Base-by-base conservation (phyloP, 2,113 vertebrate species). In the Podocnemis expansa region DNA sequence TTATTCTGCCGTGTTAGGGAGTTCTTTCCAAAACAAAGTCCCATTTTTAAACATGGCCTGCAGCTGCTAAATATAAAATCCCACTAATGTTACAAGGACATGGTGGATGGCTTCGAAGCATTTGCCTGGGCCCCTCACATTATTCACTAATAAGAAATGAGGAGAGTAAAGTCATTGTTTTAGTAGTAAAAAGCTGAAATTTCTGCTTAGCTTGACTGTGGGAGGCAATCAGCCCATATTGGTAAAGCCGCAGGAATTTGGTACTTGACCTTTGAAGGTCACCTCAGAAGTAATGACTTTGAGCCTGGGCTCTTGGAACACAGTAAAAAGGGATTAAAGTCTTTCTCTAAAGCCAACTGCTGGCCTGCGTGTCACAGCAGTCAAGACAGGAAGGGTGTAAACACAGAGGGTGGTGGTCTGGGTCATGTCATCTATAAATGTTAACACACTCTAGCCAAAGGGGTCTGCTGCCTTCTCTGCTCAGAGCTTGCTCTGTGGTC, bases 81-180 rank as follows among this genome's bases (percentile, higher is more conserved):
- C 49, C 10, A 49, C 25, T 29, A 76, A 76, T 27, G 12, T 29
- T 43, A 76, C 11, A 13, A 76, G 73, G 25, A 45, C 25, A 76
- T 76, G 11, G 24, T 45, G 6, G 34, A 55, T n/a, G 21, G 10
- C 56, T 24, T 41, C 34, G 10, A 31, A 31, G 63, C 83, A 6
- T 79, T 79, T 84, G 16, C 19, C 27, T 25, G 13, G 4, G 29
- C 31, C 29, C 29, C 70, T 54, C 56, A 5, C 17, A 0, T 9
- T 31, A 1, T 49, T 41, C 27, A 25, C 82, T 43, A n/a, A 52
- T 22, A 1, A 4, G 22, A 3, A 0, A 3, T 16, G 24, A 9
- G 60, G 34, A 34, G 63, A 43, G 34, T 34, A 43, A 54, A 34
- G 43, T 25, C 52, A 55, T 31, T 12, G 58, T 55, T 47, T n/a